A percentile compares a stretch with the other conserved stretches of the same genome.
Conservation (phyloP, 2,888 invertebrate species). For the Arge pagana region DNA sequence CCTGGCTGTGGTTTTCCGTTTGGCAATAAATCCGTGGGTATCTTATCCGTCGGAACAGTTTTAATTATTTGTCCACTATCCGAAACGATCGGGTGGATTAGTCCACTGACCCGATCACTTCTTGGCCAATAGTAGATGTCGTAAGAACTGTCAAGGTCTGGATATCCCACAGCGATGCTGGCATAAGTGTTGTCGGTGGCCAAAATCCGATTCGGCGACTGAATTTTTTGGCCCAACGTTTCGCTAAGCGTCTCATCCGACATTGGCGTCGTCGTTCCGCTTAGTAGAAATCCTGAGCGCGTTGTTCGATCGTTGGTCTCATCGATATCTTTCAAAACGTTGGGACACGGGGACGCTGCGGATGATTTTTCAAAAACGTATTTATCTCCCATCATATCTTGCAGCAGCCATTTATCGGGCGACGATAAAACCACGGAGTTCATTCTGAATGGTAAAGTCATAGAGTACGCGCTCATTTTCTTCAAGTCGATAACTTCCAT, state of each 20-base stretch:
- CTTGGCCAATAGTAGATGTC: conserved; percentile 55
- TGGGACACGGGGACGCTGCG: conserved; percentile 45
- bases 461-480: conserved; percentile 41
- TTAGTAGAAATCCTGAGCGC: conserved; percentile 35
- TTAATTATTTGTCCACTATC: conserved; percentile 47
- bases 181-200: conserved; percentile 56
- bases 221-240: conserved; percentile 54
- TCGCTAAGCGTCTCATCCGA: conserved; percentile 45
- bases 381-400: conserved; percentile 42
- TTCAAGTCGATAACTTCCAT: conserved; percentile 52
- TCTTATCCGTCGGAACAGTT: conserved; percentile 39
- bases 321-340: conserved; percentile 43
- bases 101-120: conserved; percentile 31
- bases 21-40: conserved; percentile 37
- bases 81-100: conserved; percentile 39
- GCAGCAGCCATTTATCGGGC: conserved; percentile 52
- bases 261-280: conserved; percentile 32
- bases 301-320: conserved; percentile 28
- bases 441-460: conserved; percentile 52
- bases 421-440: conserved; percentile 46
- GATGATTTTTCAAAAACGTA: conserved; percentile 42
- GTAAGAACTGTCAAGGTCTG: conserved; percentile 56
- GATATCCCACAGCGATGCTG: conserved; percentile 59
- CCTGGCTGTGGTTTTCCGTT: conserved; percentile 30
- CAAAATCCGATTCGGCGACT: conserved; percentile 59